Percentiles rank a stretch among this genome's conserved stretches.
Evolutionary conservation across 2,797 vertebrate species (phyloP).

Genomic region (Tinamus major): DNA sequence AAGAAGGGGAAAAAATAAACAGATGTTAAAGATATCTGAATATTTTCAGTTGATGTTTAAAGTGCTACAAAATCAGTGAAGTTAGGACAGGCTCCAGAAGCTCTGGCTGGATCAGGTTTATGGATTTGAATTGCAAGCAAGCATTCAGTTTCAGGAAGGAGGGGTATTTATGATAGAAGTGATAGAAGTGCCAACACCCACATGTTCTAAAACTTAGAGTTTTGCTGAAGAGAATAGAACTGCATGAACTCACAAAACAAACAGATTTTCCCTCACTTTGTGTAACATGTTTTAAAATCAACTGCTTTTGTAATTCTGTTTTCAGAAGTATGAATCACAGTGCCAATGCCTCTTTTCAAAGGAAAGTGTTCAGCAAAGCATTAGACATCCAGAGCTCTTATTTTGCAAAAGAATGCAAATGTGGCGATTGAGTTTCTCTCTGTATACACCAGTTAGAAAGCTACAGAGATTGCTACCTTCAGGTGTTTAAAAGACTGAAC

Average conservation of each 20-base stretch:
- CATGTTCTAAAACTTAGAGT: neutral
- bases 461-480: neutral
- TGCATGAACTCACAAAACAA: neutral
- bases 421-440: neutral
- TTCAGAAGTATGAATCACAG: neutral
- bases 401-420: neutral
- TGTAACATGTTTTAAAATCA: neutral
- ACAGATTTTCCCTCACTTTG: neutral
- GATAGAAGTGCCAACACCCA: neutral
- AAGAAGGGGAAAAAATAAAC: neutral
- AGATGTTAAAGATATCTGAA: neutral
- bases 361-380: neutral
- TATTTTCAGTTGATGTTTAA: neutral
- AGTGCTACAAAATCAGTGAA: neutral
- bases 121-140: neutral
- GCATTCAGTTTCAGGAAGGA: neutral
- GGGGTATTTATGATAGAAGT: neutral
- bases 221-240: neutral
- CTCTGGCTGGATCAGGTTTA: neutral
- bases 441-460: neutral
- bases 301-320: neutral
- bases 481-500: neutral
- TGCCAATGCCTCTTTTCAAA: neutral
- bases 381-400: neutral
- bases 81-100: neutral